Evolutionary conservation across 1,140 invertebrate species (phyloP), one percentile per base, ranked within the genome.

Genomic region (Cotesia typhae): DNA sequence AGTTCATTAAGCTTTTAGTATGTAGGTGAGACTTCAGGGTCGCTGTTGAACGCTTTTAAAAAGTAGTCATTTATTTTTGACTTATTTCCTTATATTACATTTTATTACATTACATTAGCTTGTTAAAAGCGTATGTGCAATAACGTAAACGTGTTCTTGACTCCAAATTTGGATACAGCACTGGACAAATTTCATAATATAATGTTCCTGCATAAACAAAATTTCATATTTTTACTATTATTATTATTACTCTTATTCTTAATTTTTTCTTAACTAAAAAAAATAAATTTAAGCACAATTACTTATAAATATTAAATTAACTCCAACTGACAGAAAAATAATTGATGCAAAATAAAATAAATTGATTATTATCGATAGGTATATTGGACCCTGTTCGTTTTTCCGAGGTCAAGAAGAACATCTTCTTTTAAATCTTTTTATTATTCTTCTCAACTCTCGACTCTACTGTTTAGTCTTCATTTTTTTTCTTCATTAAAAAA

Each of bases 151-250:
- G 63, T 65, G 36, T 28, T 28, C 66, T 67, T 67, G 20, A 55
- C 35, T 47, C 51, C 52, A 53, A 55, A 4, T 67, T 55, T 67
- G 51, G 66, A 55, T 4, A 67, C 5, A 36, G 12, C 66, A 7
- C 53, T 57, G 51, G 51, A 17, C 51, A 52, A 55, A 67, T 67
- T 67, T 67, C 66, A 20, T 55, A 67, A 67, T n/a, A 52, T 66
- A 52, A 66, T 51, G 9, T 55, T 47, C 37, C 12, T 14, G 36
- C 36, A 36, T 63, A 47, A 65, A 65, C 37, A 65, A 47, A 47
- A 65, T 41, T 47, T 41, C 9, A 14, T 14, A 5, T 28, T 28
- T 4, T 35, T 61, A 35, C 28, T 10, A 28, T 28, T 28, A 0
- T 28, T 28, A 28, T 28, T 28, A 28, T 28, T 28, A 28, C 28